A percentile compares a stretch with the other conserved stretches of the same genome.
Conservation (phyloP, 2,113 vertebrate genomes). For the Channa maculata region DNA sequence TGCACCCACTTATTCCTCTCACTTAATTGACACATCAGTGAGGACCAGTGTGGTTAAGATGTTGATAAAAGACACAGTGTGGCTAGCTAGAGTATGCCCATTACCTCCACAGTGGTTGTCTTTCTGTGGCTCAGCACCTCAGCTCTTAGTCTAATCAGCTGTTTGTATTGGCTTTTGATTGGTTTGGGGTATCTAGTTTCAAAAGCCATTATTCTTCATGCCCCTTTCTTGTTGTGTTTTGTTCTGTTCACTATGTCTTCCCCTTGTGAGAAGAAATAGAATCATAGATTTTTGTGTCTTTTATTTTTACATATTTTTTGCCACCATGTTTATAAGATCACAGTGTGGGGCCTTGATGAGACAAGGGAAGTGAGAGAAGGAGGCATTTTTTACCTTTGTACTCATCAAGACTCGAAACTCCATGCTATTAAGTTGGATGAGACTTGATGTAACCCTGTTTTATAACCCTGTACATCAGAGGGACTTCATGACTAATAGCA, state of each 20-base stretch:
- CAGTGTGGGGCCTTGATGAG: slow-evolving; percentile 11
- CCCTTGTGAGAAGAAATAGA: slow-evolving; percentile 6
- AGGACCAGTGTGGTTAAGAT: slow-evolving; percentile 49
- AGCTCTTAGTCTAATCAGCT: slow-evolving; percentile 29
- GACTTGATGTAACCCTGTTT: slow-evolving; percentile 12
- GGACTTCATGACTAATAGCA: slow-evolving; percentile 34
- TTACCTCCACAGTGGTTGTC: slow-evolving; percentile 36
- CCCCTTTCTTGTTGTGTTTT: slow-evolving; percentile 31
- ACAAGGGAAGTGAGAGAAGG: slow-evolving; percentile 25
- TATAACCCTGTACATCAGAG: slow-evolving; percentile 14
- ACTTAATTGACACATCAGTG: slow-evolving; percentile 61
- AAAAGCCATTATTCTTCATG: slow-evolving; percentile 13
- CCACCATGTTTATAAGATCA: background rate
- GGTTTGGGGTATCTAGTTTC: slow-evolving; percentile 26
- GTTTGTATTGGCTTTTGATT: slow-evolving; percentile 46
- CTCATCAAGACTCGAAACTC: slow-evolving; percentile 35
- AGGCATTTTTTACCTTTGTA: slow-evolving; percentile 2
- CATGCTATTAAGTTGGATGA: slow-evolving; percentile 14
- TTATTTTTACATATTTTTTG: slow-evolving; percentile 7
- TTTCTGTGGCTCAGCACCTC: slow-evolving; percentile 28
- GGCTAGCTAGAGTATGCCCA: slow-evolving; percentile 40
- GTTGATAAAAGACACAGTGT: slow-evolving; percentile 49
- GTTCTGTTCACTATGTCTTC: slow-evolving; percentile 7
- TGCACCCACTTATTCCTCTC: slow-evolving; percentile 49
- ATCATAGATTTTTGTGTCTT: background rate